These are phyloP conservation scores for Apodemia mormo DNA, from an alignment of 2,888 invertebrate species.

Conservation along the genomic window DNA sequence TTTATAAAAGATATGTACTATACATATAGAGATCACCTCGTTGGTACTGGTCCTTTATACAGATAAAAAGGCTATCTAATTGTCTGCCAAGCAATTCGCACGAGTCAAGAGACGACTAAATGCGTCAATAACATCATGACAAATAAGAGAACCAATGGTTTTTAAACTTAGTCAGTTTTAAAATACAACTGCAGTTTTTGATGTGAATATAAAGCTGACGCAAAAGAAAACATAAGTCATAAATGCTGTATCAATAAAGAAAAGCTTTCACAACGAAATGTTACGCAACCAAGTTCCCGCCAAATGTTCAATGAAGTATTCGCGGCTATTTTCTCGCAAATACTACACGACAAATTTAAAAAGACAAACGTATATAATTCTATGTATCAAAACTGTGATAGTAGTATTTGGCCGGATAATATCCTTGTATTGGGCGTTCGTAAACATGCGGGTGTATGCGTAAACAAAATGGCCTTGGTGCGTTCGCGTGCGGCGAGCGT, in stretches of 20 bases:
- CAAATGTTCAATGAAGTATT: constrained; percentile 73
- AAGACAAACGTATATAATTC: constrained; percentile 38
- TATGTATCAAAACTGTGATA: constrained; percentile 41
- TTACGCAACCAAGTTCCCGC: constrained; percentile 69
- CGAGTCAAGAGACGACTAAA: neutral
- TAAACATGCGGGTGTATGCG: constrained; percentile 68
- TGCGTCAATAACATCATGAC: no score
- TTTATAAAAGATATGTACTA: neutral
- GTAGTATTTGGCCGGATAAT: constrained; percentile 50
- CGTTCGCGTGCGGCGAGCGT: constrained; percentile 57
- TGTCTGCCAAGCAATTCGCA: neutral
- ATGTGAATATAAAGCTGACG: no score
- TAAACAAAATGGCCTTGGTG: constrained; percentile 76
- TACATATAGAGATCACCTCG: no score
- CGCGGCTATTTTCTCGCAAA: constrained; percentile 65
- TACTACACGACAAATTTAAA: constrained; percentile 55
- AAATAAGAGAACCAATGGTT: no score
- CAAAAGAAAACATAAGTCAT: no score
- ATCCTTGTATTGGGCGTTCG: constrained; percentile 47
- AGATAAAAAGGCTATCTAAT: neutral
- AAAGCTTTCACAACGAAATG: constrained; percentile 56
- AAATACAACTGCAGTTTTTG: no score
- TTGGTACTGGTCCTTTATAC: neutral
- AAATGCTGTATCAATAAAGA: constrained; percentile 23
- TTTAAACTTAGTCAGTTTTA: no score